phyloP scores from a whole-genome alignment of 2,888 invertebrate species.

The Lacanobia wlatinum region DNA sequence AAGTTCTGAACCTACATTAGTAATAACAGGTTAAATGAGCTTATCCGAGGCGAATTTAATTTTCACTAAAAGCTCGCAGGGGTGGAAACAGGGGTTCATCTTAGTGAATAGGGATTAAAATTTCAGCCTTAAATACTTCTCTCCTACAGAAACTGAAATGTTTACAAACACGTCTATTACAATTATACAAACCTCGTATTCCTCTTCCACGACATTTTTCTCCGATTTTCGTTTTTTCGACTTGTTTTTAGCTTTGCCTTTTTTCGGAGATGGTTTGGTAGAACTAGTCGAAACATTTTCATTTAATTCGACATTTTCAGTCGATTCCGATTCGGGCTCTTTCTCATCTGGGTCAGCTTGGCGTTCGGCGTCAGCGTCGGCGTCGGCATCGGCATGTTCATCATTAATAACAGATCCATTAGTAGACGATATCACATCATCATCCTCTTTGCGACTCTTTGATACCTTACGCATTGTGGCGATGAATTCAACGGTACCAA shows the following conservation, averaged over 20 bases:
- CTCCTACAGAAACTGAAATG: not conserved
- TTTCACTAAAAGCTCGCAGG: not conserved
- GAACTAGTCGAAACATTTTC: constrained; percentile 70
- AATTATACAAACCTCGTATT: constrained; percentile 89
- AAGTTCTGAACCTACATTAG: not conserved
- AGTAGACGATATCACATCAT: constrained; percentile 87
- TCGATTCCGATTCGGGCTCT: constrained; percentile 67
- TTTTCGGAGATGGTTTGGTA: constrained; percentile 71
- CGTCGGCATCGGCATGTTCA: constrained; percentile 66
- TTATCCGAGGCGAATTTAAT: not conserved
- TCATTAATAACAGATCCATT: constrained; percentile 83
- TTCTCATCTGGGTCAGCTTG: constrained; percentile 68
- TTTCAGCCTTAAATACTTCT: not conserved
- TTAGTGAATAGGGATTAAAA: not conserved
- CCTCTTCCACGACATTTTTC: constrained; percentile 79
- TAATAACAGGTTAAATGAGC: not conserved
- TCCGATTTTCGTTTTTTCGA: constrained; percentile 81
- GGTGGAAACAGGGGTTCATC: not conserved
- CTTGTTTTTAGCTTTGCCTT: constrained; percentile 74
- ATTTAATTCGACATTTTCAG: constrained; percentile 68
- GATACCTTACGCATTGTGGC: constrained; percentile 85
- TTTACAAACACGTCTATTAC: constrained; percentile 53
- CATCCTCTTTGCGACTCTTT: constrained; percentile 85
- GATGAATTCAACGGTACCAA: constrained; percentile 70
- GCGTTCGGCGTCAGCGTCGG: constrained; percentile 65